Evolutionary conservation across 2,797 vertebrate species (phyloP).

Genomic region (Cynodonichthys magdalenae): DNA sequence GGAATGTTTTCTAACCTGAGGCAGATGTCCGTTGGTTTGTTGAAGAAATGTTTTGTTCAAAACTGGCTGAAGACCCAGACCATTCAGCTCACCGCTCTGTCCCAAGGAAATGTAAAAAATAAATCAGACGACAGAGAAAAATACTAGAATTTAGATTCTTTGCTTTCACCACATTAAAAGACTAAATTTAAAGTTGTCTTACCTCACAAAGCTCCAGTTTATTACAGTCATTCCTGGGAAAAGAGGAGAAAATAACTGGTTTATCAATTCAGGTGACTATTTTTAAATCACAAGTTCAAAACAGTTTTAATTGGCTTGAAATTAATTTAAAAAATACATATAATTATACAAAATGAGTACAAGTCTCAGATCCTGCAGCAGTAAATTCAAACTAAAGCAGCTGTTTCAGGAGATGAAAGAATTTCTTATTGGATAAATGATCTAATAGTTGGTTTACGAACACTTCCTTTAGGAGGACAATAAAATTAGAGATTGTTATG

Average conservation of each 20-base stretch:
- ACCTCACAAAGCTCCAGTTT: constrained; percentile 74
- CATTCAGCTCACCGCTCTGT: constrained; percentile 57
- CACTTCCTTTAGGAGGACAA: too few species aligned
- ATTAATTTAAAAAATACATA: too few species aligned
- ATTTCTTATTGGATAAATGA: too few species aligned
- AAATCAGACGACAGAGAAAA: background rate
- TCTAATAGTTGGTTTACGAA: too few species aligned
- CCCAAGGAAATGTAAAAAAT: constrained; percentile 18
- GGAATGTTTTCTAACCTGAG: constrained; percentile 65
- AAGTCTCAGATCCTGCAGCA: too few species aligned
- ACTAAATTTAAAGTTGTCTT: constrained; percentile 10
- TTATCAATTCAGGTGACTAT: too few species aligned
- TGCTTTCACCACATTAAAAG: background rate
- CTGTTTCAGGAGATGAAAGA: too few species aligned
- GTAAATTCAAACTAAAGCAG: too few species aligned
- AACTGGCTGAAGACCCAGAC: constrained; percentile 51
- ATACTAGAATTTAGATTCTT: background rate
- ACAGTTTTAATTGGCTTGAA: too few species aligned
- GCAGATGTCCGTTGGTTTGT: constrained; percentile 78
- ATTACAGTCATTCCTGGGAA: constrained; percentile 33
- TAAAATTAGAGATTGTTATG: too few species aligned
- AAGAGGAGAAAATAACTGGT: constrained; percentile 14
- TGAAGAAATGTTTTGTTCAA: constrained; percentile 43
- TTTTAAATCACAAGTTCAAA: too few species aligned
- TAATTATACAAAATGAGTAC: too few species aligned